Conservation (phyloP, 2,113 vertebrate species). For the Lepus americanus region DNA sequence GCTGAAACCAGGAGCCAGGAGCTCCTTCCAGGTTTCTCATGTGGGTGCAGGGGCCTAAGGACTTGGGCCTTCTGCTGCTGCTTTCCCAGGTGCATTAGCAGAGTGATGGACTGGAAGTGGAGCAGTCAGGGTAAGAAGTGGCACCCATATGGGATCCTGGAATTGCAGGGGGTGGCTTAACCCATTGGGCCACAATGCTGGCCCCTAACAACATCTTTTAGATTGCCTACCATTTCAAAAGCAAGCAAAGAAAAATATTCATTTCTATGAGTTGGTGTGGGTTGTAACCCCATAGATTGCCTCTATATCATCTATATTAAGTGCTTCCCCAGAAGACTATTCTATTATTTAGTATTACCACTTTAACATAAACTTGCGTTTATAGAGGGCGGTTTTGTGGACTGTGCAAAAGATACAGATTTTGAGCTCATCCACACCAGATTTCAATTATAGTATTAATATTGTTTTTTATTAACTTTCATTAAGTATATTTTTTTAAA, state of each 20-base stretch:
- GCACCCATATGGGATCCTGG: too few relatives aligned
- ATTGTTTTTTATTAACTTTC: slow-evolving; percentile 14
- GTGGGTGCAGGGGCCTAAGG: too few relatives aligned
- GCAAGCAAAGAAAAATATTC: neutral
- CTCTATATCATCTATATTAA: neutral
- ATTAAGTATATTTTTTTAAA: neutral
- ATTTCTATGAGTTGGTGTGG: neutral
- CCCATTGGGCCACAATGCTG: too few relatives aligned
- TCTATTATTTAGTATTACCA: neutral
- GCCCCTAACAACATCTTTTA: neutral
- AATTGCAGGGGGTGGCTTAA: too few relatives aligned
- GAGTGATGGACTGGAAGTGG: too few relatives aligned
- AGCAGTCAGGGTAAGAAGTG: too few relatives aligned
- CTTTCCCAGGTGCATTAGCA: too few relatives aligned
- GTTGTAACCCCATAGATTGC: neutral
- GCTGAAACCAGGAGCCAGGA: too few relatives aligned
- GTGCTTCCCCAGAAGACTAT: neutral
- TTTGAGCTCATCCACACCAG: neutral
- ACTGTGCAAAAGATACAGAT: neutral
- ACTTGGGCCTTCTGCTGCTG: too few relatives aligned
- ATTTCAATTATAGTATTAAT: neutral
- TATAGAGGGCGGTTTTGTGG: neutral
- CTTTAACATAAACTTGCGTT: neutral
- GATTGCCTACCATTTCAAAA: neutral
- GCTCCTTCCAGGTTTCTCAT: too few relatives aligned